Conservation (phyloP, 2,888 invertebrate species). For the Troilus luridus region DNA sequence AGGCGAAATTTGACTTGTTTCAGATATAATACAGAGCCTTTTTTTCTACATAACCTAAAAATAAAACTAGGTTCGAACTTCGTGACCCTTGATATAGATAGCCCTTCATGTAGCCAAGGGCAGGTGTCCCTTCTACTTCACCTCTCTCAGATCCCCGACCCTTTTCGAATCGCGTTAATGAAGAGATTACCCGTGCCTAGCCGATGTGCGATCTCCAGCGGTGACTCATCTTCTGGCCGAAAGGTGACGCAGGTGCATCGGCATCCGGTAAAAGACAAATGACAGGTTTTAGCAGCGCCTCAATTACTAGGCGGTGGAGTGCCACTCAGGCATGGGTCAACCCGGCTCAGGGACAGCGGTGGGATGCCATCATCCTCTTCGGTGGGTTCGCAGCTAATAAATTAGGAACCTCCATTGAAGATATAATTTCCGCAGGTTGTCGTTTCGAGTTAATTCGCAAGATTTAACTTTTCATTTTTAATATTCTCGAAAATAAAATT, state of each 20-base stretch:
- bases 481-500: no score
- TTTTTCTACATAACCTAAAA: no score
- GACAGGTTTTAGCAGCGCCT: slow-evolving; percentile 1
- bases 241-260: neutral
- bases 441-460: no score
- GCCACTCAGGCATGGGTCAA: neutral
- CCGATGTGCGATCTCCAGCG: neutral
- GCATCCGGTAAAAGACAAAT: slow-evolving; percentile 20
- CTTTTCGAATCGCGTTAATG: neutral
- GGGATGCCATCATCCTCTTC: neutral
- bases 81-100: no score
- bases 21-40: no score
- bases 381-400: no score
- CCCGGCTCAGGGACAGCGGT: neutral
- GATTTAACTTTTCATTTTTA: no score
- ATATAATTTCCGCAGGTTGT: no score
- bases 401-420: no score
- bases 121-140: no score
- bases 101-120: neutral
- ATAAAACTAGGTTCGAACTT: neutral
- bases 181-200: neutral
- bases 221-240: neutral
- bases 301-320: slow-evolving; percentile 13
- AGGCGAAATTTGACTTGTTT: no score
- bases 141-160: no score